Base-by-base conservation (phyloP, 2,888 invertebrate species). In the Mythimna lalbum region DNA sequence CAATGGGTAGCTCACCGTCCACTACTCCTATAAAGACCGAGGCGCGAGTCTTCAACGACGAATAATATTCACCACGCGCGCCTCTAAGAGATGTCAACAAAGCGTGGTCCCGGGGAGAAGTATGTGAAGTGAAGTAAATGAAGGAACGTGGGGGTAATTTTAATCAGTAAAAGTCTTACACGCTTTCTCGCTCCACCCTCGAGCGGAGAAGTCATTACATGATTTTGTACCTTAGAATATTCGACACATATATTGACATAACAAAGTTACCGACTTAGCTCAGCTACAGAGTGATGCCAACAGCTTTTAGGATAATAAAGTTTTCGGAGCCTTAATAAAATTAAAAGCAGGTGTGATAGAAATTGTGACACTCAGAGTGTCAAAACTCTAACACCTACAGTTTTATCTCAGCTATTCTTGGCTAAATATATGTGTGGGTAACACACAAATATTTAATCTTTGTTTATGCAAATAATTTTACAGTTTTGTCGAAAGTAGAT, bases 251-350 rank as follows among this genome's bases (percentile, higher is more conserved):
- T 72, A 47, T 66, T 4, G 39, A 27, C n/a, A 19, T 76, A 59
- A 39, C 17, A 14, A 50, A 50, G 36, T 73, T 55, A 60, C 27
- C 21, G 55, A 43, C n/a, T 66, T 4, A 55, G 17, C 53, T 6
- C 10, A 47, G 19, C 57, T 66, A 36, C 52, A 27, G 19, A 12
- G 0, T 19, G 49, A 23, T 59, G 39, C 23, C 53, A 74, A 10
- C 64, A 69, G 60, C 69, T 69, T 61, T 69, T 56, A 43, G 19
- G 49, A 33, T 60, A 69, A 69, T 21, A 73, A 76, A 60, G 55
- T 76, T 69, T 33, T 60, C 43, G 33, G 5, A 17, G 31, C 33
- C n/a, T 17, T 69, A 50, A 27, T 73, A 69, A 69, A 55, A 76
- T 69, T 68, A 33, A 60, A 49, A 76, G 23, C 49, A 69, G 55